Conservation (phyloP, 2,888 invertebrate species). For the Pandemis cinnamomeana region DNA sequence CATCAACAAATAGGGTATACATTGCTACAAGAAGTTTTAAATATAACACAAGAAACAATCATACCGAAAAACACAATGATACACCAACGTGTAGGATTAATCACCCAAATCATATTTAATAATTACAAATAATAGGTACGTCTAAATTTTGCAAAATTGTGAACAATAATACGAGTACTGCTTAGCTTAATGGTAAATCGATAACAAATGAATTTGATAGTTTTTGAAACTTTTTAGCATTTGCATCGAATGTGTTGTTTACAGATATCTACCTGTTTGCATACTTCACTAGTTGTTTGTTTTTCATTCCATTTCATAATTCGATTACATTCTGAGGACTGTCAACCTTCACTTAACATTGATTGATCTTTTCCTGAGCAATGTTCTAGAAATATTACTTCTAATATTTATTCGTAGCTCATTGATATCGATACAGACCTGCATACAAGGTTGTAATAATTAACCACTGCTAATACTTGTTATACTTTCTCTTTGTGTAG, state of each 20-base stretch:
- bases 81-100: neutral
- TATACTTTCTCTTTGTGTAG: constrained; percentile 66
- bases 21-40: neutral
- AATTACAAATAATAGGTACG: neutral
- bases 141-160: neutral
- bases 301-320: neutral
- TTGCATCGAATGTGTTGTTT: neutral
- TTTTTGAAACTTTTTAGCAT: neutral
- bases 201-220: neutral
- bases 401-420: neutral
- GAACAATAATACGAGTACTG: neutral
- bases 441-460: neutral
- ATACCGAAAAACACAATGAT: constrained; percentile 2
- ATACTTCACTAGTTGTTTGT: constrained; percentile 3
- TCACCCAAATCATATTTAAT: neutral
- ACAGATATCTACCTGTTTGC: constrained; percentile 5
- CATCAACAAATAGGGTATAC: neutral
- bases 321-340: neutral
- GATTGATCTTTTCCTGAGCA: neutral
- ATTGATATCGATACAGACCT: neutral
- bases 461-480: constrained; percentile 60
- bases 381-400: neutral
- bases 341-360: neutral
- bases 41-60: neutral
- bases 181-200: neutral